phyloP scores from a whole-genome alignment of 2,888 invertebrate species.

The Amphipyra berbera region DNA sequence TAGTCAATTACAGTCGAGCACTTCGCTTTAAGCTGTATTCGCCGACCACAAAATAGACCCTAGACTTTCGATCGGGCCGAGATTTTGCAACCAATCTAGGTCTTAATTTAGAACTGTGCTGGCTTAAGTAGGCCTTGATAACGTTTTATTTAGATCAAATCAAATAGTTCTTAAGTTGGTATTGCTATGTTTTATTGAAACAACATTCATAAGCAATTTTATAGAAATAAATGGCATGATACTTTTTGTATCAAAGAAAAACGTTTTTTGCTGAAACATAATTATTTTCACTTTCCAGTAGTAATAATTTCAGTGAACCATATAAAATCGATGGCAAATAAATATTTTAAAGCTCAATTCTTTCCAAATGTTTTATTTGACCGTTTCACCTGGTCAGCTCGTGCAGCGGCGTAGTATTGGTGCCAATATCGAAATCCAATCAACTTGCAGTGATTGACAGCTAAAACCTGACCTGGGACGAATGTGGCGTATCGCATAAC shows the following conservation, averaged over 20 bases:
- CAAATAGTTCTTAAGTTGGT: constrained; percentile 3
- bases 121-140: constrained; percentile 11
- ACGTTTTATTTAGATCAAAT: constrained; percentile 8
- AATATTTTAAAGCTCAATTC: constrained; percentile 7
- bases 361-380: constrained; percentile 39
- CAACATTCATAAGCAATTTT: no score
- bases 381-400: constrained; percentile 52
- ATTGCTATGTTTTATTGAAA: background rate
- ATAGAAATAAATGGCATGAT: background rate
- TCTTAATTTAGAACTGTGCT: constrained; percentile 27
- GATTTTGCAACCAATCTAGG: constrained; percentile 48
- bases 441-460: constrained; percentile 82
- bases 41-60: constrained; percentile 42
- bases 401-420: constrained; percentile 68
- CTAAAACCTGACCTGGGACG: constrained; percentile 60
- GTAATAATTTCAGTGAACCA: constrained; percentile 2
- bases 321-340: constrained; percentile 6
- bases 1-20: constrained; percentile 41
- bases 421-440: constrained; percentile 84
- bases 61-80: constrained; percentile 43
- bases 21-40: constrained; percentile 29
- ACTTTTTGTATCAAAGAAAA: background rate
- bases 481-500: constrained; percentile 23
- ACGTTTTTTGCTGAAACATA: background rate
- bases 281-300: background rate